Evolutionary conservation across 2,797 vertebrate genomes (phyloP), one percentile per base, ranked within the genome.

Genomic region (Telmatherina bonti): DNA sequence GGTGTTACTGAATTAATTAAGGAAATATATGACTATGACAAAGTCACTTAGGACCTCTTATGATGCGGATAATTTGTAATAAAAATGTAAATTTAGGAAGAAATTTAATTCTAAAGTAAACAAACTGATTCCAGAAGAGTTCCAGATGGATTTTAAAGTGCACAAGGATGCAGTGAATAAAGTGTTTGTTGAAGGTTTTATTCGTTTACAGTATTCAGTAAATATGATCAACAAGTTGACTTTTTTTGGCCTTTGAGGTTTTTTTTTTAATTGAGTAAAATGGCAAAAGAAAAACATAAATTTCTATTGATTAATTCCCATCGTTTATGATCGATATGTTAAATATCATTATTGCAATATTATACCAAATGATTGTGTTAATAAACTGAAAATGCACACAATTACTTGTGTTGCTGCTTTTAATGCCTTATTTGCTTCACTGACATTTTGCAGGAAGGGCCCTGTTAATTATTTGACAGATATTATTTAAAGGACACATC

Each of bases 401-500:
- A 66, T 36, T 62, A 45, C 56, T 38, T 66, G 27, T 47, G 49
- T 2, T 12, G 31, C 31, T 13, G 1, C 69, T 77, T 82, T 74
- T 82, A 64, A 70, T 77, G 62, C 24, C 49, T 60, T 53, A 53
- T 71, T 63, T 2, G 13, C 66, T 82, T 55, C 56, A 62, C 57
- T 79, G 74, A 78, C 77, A 74, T 75, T 75, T 78, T 51, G 72
- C 63, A 66, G 76, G 65, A 68, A 76, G 74, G 1, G 63, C 69
- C 82, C 69, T 67, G 61, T 87, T 84, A 80, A 85, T 90, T 81
- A 75, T 71, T 51, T 35, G 63, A 81, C 70, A 73, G 70, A 78
- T 77, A 75, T 83, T 78, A 78, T 86, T 85, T 85, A 76, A 84
- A 85, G 54, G 52, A 79, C 0, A 30, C 77, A 88, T 91, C 89